Conservation (phyloP, 2,888 invertebrate species). For the Junonia oenone region DNA sequence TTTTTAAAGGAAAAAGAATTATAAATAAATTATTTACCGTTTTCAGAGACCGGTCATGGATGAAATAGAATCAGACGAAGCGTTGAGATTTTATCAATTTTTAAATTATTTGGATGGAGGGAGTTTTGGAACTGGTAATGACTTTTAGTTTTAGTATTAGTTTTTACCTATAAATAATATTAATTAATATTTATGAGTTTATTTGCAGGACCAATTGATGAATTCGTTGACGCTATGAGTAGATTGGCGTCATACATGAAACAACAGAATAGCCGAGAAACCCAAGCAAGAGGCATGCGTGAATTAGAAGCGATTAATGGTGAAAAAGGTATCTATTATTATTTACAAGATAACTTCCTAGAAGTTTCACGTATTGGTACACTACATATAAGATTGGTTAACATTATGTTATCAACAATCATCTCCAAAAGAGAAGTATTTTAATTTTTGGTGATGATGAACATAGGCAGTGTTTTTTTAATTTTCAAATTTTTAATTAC, state of each 20-base stretch:
- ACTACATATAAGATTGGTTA: too few relatives aligned
- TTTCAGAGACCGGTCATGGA: slow-evolving; percentile 71
- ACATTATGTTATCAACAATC: too few relatives aligned
- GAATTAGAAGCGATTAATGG: slow-evolving; percentile 72
- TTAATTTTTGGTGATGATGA: too few relatives aligned
- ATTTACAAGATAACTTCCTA: not conserved
- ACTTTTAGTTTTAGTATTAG: not conserved
- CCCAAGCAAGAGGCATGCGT: slow-evolving; percentile 67
- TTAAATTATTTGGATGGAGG: slow-evolving; percentile 71
- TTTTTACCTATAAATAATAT: not conserved
- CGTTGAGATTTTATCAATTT: slow-evolving; percentile 69
- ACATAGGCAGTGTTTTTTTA: too few relatives aligned
- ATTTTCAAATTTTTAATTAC: too few relatives aligned
- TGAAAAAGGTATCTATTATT: slow-evolving; percentile 50
- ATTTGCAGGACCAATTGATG: slow-evolving; percentile 61
- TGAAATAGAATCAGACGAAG: slow-evolving; percentile 73
- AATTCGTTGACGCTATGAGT: slow-evolving; percentile 69
- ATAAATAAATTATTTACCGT: not conserved
- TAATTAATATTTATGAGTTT: not conserved
- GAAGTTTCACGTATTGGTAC: too few relatives aligned
- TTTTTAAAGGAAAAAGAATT: too few relatives aligned
- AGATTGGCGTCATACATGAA: slow-evolving; percentile 64
- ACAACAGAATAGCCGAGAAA: slow-evolving; percentile 66
- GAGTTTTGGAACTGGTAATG: slow-evolving; percentile 67
- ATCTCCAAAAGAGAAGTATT: too few relatives aligned